Percentiles rank a stretch among this genome's conserved stretches.
These are phyloP conservation scores for Pionites leucogaster DNA, from an alignment of 2,113 vertebrate genomes.

Conservation along the genomic window DNA sequence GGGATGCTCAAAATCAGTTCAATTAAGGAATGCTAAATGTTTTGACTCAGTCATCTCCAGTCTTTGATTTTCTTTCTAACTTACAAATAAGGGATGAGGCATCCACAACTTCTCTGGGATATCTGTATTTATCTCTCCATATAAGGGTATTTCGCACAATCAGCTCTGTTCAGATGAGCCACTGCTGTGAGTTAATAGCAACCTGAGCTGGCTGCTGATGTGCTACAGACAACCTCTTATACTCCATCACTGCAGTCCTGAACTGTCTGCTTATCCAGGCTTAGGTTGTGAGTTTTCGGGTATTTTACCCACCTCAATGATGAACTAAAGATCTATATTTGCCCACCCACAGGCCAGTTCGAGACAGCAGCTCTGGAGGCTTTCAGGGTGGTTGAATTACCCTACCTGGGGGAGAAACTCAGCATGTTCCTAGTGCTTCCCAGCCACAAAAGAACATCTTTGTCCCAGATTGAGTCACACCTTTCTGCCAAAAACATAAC, in stretches of 20 bases:
- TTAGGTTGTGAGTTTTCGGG: fast-evolving
- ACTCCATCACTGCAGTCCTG: background rate
- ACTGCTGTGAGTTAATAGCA: background rate
- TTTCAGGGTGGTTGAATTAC: constrained; percentile 82
- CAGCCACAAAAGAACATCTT: constrained; percentile 73
- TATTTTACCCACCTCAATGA: background rate
- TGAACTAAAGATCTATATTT: background rate
- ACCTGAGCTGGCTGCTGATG: background rate
- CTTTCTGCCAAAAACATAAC: constrained; percentile 79
- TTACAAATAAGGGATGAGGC: background rate
- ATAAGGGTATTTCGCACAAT: background rate
- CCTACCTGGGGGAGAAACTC: constrained; percentile 78
- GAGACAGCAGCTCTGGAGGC: constrained; percentile 73
- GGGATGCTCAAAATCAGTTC: background rate
- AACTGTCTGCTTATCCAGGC: background rate
- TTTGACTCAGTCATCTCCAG: background rate
- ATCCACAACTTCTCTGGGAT: background rate
- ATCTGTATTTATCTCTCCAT: background rate
- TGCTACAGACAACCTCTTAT: background rate
- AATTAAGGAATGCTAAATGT: background rate
- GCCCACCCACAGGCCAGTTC: constrained; percentile 82
- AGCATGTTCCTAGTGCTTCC: constrained; percentile 87
- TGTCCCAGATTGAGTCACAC: constrained; percentile 79
- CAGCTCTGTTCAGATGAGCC: background rate
- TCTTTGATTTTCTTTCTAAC: background rate